These are phyloP conservation scores for Empidonax traillii DNA, from an alignment of 2,113 vertebrate species.

Conservation along the genomic window DNA sequence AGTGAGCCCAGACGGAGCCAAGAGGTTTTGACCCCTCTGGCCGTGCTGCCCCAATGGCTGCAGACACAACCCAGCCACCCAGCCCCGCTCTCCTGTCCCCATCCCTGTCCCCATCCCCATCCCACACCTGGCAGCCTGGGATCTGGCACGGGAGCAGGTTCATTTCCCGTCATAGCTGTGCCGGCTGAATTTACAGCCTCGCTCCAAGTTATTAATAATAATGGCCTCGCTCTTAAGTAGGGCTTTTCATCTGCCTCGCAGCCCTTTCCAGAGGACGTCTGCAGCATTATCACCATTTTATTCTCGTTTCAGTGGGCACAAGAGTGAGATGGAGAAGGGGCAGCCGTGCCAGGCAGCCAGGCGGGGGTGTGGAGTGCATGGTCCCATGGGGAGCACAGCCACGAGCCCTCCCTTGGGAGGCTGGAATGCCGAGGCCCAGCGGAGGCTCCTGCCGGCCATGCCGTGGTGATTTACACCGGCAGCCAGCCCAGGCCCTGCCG, in stretches of 20 bases:
- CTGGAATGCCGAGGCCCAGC: accelerated
- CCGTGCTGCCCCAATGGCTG: neutral
- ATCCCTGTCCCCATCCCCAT: neutral
- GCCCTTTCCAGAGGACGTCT: conserved; percentile 46
- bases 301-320: neutral
- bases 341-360: accelerated
- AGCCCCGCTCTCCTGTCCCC: neutral
- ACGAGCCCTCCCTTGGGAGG: accelerated
- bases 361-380: accelerated
- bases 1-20: neutral
- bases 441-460: neutral
- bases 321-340: neutral
- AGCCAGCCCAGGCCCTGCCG: neutral
- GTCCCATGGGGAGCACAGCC: accelerated
- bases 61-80: accelerated
- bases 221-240: conserved; percentile 37
- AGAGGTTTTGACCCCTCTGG: neutral
- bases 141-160: neutral
- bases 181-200: conserved; percentile 40
- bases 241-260: conserved; percentile 56
- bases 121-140: neutral
- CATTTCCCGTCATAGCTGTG: conserved; percentile 4
- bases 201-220: conserved; percentile 54
- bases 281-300: conserved; percentile 33
- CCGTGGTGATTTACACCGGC: conserved; percentile 4